Evolutionary conservation across 2,797 vertebrate species (phyloP), one percentile per base, ranked within the genome.

Genomic region (Platalea minor): DNA sequence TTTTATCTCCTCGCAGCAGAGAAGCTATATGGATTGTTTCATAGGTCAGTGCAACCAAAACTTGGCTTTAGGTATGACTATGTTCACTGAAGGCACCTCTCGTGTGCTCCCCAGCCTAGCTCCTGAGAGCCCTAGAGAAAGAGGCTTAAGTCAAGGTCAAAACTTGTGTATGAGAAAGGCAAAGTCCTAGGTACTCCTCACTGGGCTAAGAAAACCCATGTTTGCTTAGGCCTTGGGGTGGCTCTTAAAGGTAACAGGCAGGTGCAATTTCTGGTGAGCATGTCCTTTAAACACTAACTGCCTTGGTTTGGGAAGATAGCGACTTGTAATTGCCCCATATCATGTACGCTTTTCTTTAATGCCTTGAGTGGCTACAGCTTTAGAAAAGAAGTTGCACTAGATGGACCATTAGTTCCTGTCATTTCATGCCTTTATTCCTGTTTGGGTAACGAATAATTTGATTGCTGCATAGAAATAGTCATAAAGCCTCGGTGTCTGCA

Each of bases 81-180:
- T 56, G 10, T 77, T 74, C 35, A 45, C 28, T 43, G 45, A 64
- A 25, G 50, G 31, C 18, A 74, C 28, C 24, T 79, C 16, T 60
- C 1, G 0, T 37, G 5, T 39, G 9, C 8, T 70, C 3, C 17
- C 33, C 17, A 21, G 17, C 31, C 29, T 69, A n/a, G 17, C 14
- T 85, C 13, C 61, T 64, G 45, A 79, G 29, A 65, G 73, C 6
- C 45, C 60, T 39, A 45, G 26, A 70, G 33, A 56, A 31, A 43
- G 25, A 39, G 5, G 7, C 50, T 59, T 17, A 64, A 50, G 41
- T 39, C 48, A 35, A 60, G 53, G 33, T 50, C 31, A 68, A 39
- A 77, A 8, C 21, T 59, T 25, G 48, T 11, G 8, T 33, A 65
- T 41, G 25, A 60, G 35, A 83, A 86, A 35, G 23, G 10, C 20